Evolutionary conservation across 2,888 invertebrate species (phyloP), one percentile per base, ranked within the genome.

Genomic region (Acleris literana): DNA sequence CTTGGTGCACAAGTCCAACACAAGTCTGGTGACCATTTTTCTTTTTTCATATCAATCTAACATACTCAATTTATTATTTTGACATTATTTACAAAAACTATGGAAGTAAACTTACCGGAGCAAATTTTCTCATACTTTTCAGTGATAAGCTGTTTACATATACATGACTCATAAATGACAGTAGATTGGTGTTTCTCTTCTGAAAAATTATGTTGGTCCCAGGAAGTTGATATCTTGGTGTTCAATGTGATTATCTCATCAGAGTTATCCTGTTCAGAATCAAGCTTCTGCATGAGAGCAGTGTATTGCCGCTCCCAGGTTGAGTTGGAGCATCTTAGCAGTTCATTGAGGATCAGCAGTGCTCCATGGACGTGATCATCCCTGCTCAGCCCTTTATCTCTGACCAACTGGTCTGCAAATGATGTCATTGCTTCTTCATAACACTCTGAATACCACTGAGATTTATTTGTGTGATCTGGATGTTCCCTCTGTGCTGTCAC

Each of bases 341-440:
- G 93, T 88, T 99, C 99, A 88, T 99, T 99, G 25, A 99, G 93
- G 56, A 99, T 96, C 55, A 99, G 93, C 11, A 99, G 92, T 1
- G 97, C 97, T 25, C 98, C 98, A 82, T 99, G 99, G 39, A 97
- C 95, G 84, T 97, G 95, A 81, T 99, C 99, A 81, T 99, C 99
- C 70, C 96, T 94, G 20, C 95, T 96, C 57, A 96, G 94, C 69
- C 96, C 95, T 81, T 96, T 95, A 75, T 90, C 90, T 71, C 89
- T 81, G 2, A 77, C 74, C 7, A 79, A 72, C 67, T 86, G 85
- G 68, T 96, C 96, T 72, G 96, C 95, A 76, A 97, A 96, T 53
- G 97, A 96, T 65, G 93, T 94, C 71, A 95, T 94, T 1, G 97
- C 96, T 86, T 99, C 98, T 68, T 98, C 97, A 82, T 97, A 98